A percentile compares a stretch with the other conserved stretches of the same genome.
phyloP scores from a whole-genome alignment of 2,888 invertebrate genomes.

The Eupelmus urozonus region DNA sequence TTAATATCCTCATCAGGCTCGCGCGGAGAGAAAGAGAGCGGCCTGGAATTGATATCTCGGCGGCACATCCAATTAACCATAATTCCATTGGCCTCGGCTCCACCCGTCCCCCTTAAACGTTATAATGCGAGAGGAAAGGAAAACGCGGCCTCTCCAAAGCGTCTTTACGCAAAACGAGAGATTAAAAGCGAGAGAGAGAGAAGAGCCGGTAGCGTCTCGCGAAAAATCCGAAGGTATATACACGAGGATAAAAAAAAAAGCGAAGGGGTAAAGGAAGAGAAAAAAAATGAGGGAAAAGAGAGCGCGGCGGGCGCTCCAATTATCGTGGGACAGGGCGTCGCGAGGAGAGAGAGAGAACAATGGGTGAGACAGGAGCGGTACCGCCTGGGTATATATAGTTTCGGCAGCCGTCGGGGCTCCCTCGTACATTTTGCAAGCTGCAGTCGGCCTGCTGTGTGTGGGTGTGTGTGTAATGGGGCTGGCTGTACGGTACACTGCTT shows the following conservation, averaged over 20 bases:
- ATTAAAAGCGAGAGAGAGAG: background rate
- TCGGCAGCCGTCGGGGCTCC: background rate
- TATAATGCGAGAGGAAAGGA: background rate
- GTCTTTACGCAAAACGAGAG: background rate
- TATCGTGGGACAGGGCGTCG: too few relatives aligned
- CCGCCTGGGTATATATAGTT: background rate
- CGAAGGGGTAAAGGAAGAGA: too few relatives aligned
- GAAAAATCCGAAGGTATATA: too few relatives aligned
- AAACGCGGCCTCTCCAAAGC: background rate
- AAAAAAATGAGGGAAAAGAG: too few relatives aligned
- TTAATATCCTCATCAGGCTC: background rate
- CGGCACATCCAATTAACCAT: constrained; percentile 4
- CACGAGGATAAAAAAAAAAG: too few relatives aligned
- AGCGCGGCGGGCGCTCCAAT: background rate
- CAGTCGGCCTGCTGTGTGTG: too few relatives aligned
- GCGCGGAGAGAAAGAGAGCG: background rate
- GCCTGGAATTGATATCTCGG: constrained; percentile 3
- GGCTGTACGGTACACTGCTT: too few relatives aligned
- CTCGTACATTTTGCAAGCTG: too few relatives aligned
- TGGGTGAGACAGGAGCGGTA: background rate
- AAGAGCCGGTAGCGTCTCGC: too few relatives aligned
- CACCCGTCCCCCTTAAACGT: background rate
- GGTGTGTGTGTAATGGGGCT: too few relatives aligned
- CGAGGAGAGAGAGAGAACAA: too few relatives aligned
- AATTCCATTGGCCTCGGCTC: background rate